These are phyloP conservation scores for Noturus placidus DNA, from an alignment of 2,113 vertebrate genomes.

Conservation along the genomic window DNA sequence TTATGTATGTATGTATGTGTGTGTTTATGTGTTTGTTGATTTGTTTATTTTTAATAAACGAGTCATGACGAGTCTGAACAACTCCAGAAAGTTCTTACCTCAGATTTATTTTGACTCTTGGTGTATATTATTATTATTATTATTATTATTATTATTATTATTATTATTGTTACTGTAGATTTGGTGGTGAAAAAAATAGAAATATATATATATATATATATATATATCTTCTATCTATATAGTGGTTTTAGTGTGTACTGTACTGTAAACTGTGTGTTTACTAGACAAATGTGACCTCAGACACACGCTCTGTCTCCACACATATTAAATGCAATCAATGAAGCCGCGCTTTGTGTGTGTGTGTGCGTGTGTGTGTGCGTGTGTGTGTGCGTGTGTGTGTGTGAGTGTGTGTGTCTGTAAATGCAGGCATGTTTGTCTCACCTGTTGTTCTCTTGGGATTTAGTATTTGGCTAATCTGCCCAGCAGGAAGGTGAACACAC, in stretches of 20 bases:
- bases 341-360: slow-evolving; percentile 63
- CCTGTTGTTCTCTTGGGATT: slow-evolving; percentile 76
- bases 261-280: background rate
- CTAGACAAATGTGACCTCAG: slow-evolving; percentile 10
- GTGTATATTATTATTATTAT: too few relatives aligned
- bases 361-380: slow-evolving; percentile 57
- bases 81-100: too few relatives aligned
- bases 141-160: too few relatives aligned
- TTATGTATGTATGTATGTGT: too few relatives aligned
- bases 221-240: background rate
- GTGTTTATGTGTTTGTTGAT: too few relatives aligned
- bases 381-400: slow-evolving; percentile 57
- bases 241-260: background rate
- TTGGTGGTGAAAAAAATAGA: too few relatives aligned
- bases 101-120: too few relatives aligned
- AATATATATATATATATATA: background rate
- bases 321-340: slow-evolving; percentile 64
- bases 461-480: slow-evolving; percentile 76
- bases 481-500: slow-evolving; percentile 71
- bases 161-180: too few relatives aligned
- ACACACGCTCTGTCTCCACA: slow-evolving; percentile 1
- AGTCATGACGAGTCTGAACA: too few relatives aligned
- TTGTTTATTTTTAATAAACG: too few relatives aligned
- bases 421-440: slow-evolving; percentile 66
- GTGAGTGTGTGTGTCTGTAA: slow-evolving; percentile 19